Conservation (phyloP, 2,113 vertebrate genomes). For the Actenoides lindsayi region DNA sequence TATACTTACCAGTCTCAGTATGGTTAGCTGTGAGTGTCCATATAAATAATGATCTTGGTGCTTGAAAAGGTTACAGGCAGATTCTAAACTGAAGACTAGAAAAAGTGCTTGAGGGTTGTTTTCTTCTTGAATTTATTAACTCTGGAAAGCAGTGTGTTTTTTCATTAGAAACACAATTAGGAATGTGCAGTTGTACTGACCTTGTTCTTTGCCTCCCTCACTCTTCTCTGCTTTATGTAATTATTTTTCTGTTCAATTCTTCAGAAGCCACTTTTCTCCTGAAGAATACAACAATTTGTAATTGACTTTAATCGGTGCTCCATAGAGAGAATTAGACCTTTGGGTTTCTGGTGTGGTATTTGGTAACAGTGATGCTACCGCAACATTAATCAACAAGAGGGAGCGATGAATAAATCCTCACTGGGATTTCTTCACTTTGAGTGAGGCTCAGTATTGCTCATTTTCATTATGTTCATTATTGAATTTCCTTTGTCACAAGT, state of each 20-base stretch:
- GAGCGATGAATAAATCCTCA: background rate
- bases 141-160: background rate
- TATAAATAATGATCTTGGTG: background rate
- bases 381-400: background rate
- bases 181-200: background rate
- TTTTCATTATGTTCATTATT: background rate
- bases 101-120: background rate
- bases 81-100: background rate
- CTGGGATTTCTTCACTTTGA: conserved; percentile 3
- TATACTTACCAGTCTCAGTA: background rate
- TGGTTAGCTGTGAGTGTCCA: background rate
- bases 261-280: background rate
- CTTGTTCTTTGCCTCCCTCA: background rate
- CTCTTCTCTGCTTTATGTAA: background rate
- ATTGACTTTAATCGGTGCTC: background rate
- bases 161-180: background rate
- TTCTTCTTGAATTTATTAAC: background rate
- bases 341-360: background rate
- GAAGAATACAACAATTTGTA: background rate
- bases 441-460: background rate
- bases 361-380: background rate
- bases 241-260: background rate
- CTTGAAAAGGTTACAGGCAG: background rate
- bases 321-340: background rate
- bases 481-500: background rate